Evolutionary conservation across 2,113 vertebrate genomes (phyloP).

Genomic region (Spheniscus mendiculus): DNA sequence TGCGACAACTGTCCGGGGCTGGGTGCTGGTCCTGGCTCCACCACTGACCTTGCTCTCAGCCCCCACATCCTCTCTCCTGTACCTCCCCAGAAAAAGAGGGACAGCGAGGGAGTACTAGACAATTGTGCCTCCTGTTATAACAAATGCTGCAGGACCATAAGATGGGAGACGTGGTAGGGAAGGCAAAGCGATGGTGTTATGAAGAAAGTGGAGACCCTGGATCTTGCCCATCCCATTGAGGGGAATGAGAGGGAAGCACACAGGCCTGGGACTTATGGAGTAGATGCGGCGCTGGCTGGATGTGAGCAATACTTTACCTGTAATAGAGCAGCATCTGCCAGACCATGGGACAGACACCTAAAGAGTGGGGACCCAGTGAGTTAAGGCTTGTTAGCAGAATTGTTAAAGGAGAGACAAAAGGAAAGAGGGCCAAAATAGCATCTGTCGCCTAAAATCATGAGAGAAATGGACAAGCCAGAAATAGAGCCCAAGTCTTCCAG

Average conservation of each 20-base stretch:
- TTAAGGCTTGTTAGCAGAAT: background rate
- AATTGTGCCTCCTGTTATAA: background rate
- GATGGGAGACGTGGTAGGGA: accelerated
- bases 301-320: background rate
- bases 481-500: background rate
- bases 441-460: background rate
- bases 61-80: background rate
- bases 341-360: background rate
- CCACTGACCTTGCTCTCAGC: background rate
- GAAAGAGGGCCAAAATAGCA: background rate
- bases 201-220: background rate
- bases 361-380: background rate
- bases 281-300: background rate
- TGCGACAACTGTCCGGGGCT: background rate
- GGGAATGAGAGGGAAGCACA: background rate
- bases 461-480: background rate
- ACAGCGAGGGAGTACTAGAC: background rate
- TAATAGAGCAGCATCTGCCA: background rate
- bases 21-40: background rate
- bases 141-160: background rate
- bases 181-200: background rate
- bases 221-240: background rate
- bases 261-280: accelerated
- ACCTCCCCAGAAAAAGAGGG: background rate
- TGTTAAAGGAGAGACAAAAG: background rate